These are phyloP conservation scores for Pentamera pediparva DNA, from an alignment of 53 echinoderm and acorn worm genomes.

Conservation along the genomic window DNA sequence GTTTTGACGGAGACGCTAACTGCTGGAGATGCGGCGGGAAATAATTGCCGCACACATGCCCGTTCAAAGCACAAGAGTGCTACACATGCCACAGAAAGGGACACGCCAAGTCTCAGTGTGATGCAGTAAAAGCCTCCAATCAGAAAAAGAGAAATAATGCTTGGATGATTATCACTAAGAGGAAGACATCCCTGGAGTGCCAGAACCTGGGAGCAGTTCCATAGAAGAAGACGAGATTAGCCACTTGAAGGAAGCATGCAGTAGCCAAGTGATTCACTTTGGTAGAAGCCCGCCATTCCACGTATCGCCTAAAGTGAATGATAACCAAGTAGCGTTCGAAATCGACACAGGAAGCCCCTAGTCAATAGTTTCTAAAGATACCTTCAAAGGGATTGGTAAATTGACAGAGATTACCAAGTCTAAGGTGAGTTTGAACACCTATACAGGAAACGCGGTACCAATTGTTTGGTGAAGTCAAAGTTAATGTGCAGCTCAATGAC, in stretches of 20 bases:
- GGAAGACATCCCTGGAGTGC: too few species aligned
- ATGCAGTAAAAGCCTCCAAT: constrained; percentile 4
- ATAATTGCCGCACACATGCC: neutral
- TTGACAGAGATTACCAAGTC: neutral
- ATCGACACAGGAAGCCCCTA: constrained; percentile 49
- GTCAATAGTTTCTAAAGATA: constrained; percentile 9
- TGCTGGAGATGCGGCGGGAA: constrained; percentile 38
- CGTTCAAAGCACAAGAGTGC: constrained; percentile 29
- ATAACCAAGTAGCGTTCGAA: constrained; percentile 14
- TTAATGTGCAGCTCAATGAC: too few species aligned
- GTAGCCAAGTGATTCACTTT: neutral
- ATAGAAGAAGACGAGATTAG: neutral
- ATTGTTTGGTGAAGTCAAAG: too few species aligned
- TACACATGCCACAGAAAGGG: constrained; percentile 30
- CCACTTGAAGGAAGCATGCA: neutral
- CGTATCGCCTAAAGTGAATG: neutral
- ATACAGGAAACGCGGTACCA: too few species aligned
- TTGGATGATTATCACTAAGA: neutral
- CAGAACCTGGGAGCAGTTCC: too few species aligned
- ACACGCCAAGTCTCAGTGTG: constrained; percentile 49
- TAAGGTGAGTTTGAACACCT: constrained; percentile 11
- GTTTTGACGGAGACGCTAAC: neutral
- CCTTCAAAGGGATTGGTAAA: constrained; percentile 3
- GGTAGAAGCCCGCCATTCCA: neutral
- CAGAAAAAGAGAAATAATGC: neutral